Evolutionary conservation across 2,888 invertebrate species (phyloP).

Genomic region (Aelia acuminata): DNA sequence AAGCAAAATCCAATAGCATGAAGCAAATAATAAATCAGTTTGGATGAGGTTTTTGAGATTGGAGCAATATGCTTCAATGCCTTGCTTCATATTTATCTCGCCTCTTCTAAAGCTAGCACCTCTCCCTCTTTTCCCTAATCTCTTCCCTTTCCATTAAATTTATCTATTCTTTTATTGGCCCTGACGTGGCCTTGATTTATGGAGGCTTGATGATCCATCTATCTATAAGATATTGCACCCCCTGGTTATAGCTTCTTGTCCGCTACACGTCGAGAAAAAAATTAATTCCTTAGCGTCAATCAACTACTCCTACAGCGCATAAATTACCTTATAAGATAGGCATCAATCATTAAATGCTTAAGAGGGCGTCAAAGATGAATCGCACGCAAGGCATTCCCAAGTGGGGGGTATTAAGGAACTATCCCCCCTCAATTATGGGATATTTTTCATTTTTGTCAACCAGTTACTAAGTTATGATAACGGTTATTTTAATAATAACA

Average conservation of each 20-base stretch:
- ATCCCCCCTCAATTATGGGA: no score
- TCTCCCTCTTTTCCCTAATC: background rate
- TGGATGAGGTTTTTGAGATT: background rate
- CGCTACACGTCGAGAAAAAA: background rate
- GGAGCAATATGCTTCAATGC: background rate
- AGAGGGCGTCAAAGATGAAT: no score
- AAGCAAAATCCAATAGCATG: background rate
- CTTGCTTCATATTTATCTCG: background rate
- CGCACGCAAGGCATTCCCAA: no score
- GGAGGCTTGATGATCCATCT: background rate
- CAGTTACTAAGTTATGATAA: no score
- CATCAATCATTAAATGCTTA: background rate
- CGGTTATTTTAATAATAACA: no score
- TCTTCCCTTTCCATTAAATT: background rate
- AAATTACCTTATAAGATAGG: background rate
- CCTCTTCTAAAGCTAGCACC: background rate
- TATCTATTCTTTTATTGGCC: slow-evolving; percentile 8
- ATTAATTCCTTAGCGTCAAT: background rate
- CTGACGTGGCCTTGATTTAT: background rate
- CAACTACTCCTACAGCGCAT: background rate
- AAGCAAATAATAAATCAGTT: background rate
- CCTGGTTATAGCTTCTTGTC: background rate
- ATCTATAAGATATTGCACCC: background rate
- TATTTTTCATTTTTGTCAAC: no score
- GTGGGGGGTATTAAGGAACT: no score